Conservation (phyloP, 2,888 invertebrate species). For the Ophion ventricosus region DNA sequence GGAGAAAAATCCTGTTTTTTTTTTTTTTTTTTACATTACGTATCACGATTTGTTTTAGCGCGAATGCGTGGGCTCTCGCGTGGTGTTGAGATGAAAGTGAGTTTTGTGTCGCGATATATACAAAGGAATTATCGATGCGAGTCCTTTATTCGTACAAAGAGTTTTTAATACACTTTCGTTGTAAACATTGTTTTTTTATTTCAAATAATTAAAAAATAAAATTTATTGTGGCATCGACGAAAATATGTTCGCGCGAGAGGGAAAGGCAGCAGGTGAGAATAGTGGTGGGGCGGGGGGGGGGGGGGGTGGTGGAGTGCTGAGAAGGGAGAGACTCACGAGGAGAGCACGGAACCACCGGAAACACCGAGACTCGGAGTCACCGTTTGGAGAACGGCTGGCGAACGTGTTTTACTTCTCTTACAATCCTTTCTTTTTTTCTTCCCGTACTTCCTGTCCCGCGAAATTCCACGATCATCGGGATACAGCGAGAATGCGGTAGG, state of each 20-base stretch:
- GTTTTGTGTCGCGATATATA: constrained; percentile 29
- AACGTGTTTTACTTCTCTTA: constrained; percentile 53
- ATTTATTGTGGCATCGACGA: constrained; percentile 19
- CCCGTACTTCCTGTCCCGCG: neutral
- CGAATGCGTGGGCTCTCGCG: constrained; percentile 16
- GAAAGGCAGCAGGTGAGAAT: constrained; percentile 52
- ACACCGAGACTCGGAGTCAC: constrained; percentile 60
- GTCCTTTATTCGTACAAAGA: constrained; percentile 14
- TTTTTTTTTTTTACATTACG: constrained; percentile 28
- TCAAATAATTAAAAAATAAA: neutral
- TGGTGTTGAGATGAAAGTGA: constrained; percentile 57
- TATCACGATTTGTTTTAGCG: constrained; percentile 17
- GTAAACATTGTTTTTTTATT: constrained; percentile 12
- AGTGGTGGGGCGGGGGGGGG: constrained; percentile 36
- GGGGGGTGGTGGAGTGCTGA: too few relatives aligned
- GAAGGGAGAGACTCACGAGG: constrained; percentile 50
- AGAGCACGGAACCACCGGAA: constrained; percentile 64
- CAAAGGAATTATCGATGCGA: constrained; percentile 12
- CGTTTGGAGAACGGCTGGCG: constrained; percentile 66
- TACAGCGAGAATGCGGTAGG: constrained; percentile 3
- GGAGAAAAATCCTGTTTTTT: constrained; percentile 16
- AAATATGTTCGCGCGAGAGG: constrained; percentile 36
- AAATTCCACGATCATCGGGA: constrained; percentile 1
- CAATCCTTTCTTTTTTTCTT: constrained; percentile 6
- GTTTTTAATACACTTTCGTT: neutral